Evolutionary conservation across 2,113 vertebrate genomes (phyloP).

Genomic region (Rhadina sibilatrix): DNA sequence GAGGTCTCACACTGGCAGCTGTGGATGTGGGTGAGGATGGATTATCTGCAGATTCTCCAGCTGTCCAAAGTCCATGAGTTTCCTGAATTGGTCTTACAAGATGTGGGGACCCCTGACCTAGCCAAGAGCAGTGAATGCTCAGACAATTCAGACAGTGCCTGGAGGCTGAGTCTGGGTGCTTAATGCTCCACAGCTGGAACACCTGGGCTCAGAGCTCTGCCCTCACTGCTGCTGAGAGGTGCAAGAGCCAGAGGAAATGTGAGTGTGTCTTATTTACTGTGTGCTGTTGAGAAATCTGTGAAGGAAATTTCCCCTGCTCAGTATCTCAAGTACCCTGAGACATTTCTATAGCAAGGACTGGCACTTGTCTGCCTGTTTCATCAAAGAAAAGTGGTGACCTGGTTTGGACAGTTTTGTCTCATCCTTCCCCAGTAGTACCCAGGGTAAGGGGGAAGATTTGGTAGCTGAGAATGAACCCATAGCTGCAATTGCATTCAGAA

Average conservation of each 20-base stretch:
- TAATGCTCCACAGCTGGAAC: neutral
- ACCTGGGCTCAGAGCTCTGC: neutral
- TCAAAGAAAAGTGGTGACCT: neutral
- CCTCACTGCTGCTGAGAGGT: neutral
- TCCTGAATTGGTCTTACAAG: neutral
- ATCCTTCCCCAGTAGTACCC: neutral
- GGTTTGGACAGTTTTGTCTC: neutral
- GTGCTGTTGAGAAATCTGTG: neutral
- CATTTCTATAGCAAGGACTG: neutral
- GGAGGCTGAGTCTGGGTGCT: neutral
- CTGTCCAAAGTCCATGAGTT: neutral
- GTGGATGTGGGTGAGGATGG: neutral
- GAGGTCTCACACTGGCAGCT: neutral
- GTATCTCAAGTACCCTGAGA: neutral
- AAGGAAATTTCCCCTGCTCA: neutral
- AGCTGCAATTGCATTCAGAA: neutral
- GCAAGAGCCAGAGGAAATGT: neutral
- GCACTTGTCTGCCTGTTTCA: accelerated
- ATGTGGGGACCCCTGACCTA: neutral
- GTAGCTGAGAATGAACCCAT: neutral
- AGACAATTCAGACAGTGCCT: neutral
- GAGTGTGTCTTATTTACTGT: neutral
- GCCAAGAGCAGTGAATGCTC: neutral
- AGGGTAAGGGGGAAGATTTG: accelerated
- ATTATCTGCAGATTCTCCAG: neutral